Percentiles rank a stretch among this genome's conserved stretches.
Conservation (phyloP, 2,113 vertebrate species). For the Phaethon lepturus region DNA sequence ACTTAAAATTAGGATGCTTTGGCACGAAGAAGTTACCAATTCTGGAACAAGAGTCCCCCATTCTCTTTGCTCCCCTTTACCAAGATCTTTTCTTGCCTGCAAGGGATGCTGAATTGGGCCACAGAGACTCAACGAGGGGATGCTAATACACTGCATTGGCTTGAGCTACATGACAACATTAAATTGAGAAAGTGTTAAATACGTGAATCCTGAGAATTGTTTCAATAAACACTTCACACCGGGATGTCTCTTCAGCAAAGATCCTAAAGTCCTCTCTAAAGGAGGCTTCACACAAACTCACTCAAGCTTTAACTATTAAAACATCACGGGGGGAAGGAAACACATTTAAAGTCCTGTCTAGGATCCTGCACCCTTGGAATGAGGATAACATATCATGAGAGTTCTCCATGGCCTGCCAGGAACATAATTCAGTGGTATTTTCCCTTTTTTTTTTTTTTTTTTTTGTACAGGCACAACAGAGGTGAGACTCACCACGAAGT, state of each 20-base stretch:
- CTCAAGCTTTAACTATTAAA: neutral
- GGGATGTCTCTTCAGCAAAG: neutral
- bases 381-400: neutral
- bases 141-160: rapidly evolving
- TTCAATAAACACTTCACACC: neutral
- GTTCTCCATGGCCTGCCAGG: neutral
- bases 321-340: rapidly evolving
- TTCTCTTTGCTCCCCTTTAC: neutral
- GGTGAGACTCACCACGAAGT: neutral
- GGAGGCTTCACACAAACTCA: neutral
- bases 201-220: neutral
- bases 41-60: neutral
- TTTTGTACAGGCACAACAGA: neutral
- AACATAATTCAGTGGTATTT: neutral
- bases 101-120: neutral
- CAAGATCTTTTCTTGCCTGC: neutral
- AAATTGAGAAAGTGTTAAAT: rapidly evolving
- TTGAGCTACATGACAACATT: rapidly evolving
- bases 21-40: neutral
- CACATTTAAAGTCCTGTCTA: neutral
- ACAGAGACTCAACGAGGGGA: neutral
- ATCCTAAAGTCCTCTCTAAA: neutral
- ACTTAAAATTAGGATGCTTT: neutral
- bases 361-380: neutral
- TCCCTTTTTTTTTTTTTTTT: neutral